These are phyloP conservation scores for Sinosuthora webbiana DNA, from an alignment of 2,113 vertebrate species.

Conservation along the genomic window DNA sequence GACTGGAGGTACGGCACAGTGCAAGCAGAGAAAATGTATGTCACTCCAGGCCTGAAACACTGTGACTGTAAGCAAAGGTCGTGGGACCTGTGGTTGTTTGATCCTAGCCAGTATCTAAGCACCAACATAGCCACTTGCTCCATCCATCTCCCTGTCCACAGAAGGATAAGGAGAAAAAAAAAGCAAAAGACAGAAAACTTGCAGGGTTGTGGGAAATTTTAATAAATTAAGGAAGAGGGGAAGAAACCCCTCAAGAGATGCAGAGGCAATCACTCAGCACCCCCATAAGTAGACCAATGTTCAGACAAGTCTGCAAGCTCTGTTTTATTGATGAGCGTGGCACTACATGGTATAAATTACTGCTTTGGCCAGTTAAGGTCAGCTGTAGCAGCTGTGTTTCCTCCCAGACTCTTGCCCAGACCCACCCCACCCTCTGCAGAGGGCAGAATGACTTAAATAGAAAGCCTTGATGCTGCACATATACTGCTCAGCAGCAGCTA, in stretches of 20 bases:
- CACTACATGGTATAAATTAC: background rate
- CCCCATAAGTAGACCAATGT: background rate
- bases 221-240: background rate
- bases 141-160: background rate
- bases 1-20: background rate
- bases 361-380: background rate
- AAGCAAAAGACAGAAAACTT: background rate
- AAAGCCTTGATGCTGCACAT: background rate
- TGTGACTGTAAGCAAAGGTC: background rate
- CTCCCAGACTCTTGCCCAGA: background rate
- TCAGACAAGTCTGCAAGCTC: background rate
- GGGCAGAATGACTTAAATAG: background rate
- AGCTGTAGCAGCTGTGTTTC: background rate
- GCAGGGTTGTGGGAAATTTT: background rate
- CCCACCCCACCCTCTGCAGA: background rate
- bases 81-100: background rate
- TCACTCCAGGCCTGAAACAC: background rate
- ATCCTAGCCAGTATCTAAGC: background rate
- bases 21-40: background rate
- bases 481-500: background rate
- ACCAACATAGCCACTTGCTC: background rate
- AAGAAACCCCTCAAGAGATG: background rate
- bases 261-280: background rate
- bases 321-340: background rate
- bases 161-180: background rate